Base-by-base conservation (phyloP, 2,113 vertebrate genomes). In the Echinops telfairi region DNA sequence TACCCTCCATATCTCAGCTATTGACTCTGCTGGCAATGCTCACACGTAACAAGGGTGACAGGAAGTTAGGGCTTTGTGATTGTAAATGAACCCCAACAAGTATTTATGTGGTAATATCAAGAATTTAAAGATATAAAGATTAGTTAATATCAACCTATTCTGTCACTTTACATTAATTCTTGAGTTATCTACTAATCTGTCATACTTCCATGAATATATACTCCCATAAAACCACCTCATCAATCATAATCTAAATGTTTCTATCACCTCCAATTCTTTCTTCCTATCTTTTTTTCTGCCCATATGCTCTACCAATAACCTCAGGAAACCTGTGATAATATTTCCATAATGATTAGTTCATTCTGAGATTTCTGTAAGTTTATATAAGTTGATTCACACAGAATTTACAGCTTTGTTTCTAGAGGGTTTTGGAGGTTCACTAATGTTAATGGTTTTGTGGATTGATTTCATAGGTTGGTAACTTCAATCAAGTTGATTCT, bases 1-100 rank as follows among this genome's bases (percentile, higher is more conserved):
- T 97, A 94, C 90, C 97, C 90, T 97, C 94, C 89, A 92, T 89
- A 88, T 96, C 91, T 97, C 94, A 90, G n/a, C 79, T 96, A 94
- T 95, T 94, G 90, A 95, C 90, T 95, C 86, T 95, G 75, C 68
- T 90, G 79, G 86, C 60, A 89, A 96, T 80, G 92, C 36, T 94
- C 95, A 92, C 96, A 22, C 89, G 81, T 86, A 93, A 43, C 83
- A 94, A 64, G 73, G 40, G 16, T 82, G 17, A n/a, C 75, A 53
- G 93, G 27, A 89, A 96, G 15, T 33, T 90, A 81, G 93, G 85
- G 87, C 88, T 66, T 76, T 83, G 53, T 83, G 75, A 20, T 5
- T 88, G 17, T 27, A 60, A 87, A 60, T 40, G 40, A 80, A 64
- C 4, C n/a, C 11, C 23, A 22, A 36, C 58, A 83, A 86, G 60